These are phyloP conservation scores for Dilophus febrilis DNA, from an alignment of 2,888 invertebrate genomes.

Conservation along the genomic window DNA sequence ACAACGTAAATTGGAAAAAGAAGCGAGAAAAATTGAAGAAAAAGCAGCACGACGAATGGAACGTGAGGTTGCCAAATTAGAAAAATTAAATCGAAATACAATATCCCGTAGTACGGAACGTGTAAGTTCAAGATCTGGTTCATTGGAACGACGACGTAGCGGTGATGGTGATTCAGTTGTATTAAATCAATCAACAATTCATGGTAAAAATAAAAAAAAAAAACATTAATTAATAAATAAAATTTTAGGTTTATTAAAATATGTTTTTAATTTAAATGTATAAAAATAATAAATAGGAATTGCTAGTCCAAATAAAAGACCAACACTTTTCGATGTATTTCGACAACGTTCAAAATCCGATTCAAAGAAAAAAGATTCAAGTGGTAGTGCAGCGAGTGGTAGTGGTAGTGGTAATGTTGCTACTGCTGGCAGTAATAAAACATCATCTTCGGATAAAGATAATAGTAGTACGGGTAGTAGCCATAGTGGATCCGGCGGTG, in stretches of 20 bases:
- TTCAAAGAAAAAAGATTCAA: constrained; percentile 31
- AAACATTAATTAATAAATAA: too few species aligned
- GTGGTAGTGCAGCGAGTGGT: too few species aligned
- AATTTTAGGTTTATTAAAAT: too few species aligned
- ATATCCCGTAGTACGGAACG: constrained; percentile 30
- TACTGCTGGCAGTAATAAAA: constrained; percentile 7
- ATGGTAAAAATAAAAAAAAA: too few species aligned
- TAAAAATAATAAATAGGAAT: constrained; percentile 37
- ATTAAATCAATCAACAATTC: constrained; percentile 30
- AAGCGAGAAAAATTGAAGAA: constrained; percentile 27
- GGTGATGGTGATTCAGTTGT: constrained; percentile 28
- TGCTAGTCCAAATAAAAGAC: constrained; percentile 50
- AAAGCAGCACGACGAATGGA: constrained; percentile 27
- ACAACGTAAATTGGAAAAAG: constrained; percentile 25
- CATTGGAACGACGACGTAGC: constrained; percentile 27
- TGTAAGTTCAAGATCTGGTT: constrained; percentile 26
- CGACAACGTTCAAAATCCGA: constrained; percentile 60
- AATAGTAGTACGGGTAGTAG: constrained; percentile 21
- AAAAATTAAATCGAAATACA: constrained; percentile 27
- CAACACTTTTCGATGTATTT: constrained; percentile 66
- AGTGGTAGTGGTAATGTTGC: too few species aligned
- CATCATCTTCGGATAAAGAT: constrained; percentile 16
- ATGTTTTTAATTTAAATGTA: too few species aligned
- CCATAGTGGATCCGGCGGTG: constrained; percentile 18
- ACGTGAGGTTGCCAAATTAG: constrained; percentile 28